Evolutionary conservation across 1,140 invertebrate species (phyloP).

Genomic region (Achroia grisella): DNA sequence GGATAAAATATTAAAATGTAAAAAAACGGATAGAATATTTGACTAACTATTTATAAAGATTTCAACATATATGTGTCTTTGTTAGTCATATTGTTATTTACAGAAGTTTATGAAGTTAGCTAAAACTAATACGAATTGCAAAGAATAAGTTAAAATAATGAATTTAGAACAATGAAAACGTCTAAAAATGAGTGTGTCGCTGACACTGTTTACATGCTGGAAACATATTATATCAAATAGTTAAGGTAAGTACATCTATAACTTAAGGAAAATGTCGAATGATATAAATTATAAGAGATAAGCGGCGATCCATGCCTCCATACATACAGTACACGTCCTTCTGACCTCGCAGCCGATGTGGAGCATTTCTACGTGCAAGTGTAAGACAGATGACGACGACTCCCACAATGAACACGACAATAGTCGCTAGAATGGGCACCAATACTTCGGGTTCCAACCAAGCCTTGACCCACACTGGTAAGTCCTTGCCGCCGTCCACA

Average conservation of each 20-base stretch:
- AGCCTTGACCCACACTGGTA: slow-evolving; percentile 86
- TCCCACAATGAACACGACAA: slow-evolving; percentile 90
- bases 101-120: no score
- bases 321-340: slow-evolving; percentile 80
- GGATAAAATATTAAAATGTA: no score
- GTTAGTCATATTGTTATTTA: no score
- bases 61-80: no score
- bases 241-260: not conserved
- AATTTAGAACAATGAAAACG: no score
- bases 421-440: slow-evolving; percentile 87
- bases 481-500: slow-evolving; percentile 67
- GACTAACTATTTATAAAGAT: no score
- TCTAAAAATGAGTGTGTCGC: not conserved
- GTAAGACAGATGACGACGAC: slow-evolving; percentile 92
- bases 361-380: slow-evolving; percentile 83
- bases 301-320: slow-evolving; percentile 67
- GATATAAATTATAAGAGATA: slow-evolving; percentile 43
- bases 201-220: not conserved
- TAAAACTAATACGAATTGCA: not conserved
- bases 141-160: slow-evolving; percentile 8
- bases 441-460: slow-evolving; percentile 92
- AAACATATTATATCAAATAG: not conserved
- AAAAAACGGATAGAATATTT: no score
- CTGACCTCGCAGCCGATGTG: slow-evolving; percentile 87
- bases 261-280: slow-evolving; percentile 4